Percentiles rank a stretch among this genome's conserved stretches.
Evolutionary conservation across 2,797 vertebrate genomes (phyloP).

Genomic region (Geotrypetes seraphini): DNA sequence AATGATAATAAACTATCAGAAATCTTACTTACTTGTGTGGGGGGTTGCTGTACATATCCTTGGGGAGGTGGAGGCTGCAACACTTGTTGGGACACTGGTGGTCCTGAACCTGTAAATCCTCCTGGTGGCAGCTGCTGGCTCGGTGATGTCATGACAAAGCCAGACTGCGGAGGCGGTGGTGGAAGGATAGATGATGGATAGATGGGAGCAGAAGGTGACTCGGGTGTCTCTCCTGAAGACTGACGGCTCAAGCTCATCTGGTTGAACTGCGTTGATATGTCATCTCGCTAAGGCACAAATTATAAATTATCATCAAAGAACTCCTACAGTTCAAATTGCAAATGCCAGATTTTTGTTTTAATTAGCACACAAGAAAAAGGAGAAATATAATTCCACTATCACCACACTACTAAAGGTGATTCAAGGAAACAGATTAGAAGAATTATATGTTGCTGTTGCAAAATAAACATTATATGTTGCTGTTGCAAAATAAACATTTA

Average conservation of each 20-base stretch:
- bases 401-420: background rate
- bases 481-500: too few relatives aligned
- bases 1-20: too few relatives aligned
- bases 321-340: background rate
- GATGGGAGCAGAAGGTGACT: slow-evolving; percentile 53
- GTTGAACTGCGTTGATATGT: slow-evolving; percentile 72
- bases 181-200: slow-evolving; percentile 53
- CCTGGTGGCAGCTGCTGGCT: slow-evolving; percentile 61
- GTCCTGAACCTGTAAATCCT: slow-evolving; percentile 50
- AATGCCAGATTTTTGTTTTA: background rate
- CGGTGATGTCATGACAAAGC: slow-evolving; percentile 51
- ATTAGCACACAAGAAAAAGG: background rate
- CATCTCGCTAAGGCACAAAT: slow-evolving; percentile 63
- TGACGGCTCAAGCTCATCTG: slow-evolving; percentile 78
- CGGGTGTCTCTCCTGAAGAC: slow-evolving; percentile 65
- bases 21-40: slow-evolving; percentile 61
- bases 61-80: slow-evolving; percentile 50
- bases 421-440: background rate
- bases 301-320: slow-evolving; percentile 1
- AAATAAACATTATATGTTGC: too few relatives aligned
- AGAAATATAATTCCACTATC: background rate
- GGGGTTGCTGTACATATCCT: slow-evolving; percentile 59
- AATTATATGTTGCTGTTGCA: too few relatives aligned
- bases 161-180: slow-evolving; percentile 50
- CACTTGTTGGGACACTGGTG: slow-evolving; percentile 54